These are phyloP conservation scores for Leptinotarsa texana DNA, from an alignment of 1,140 invertebrate species.

Conservation along the genomic window DNA sequence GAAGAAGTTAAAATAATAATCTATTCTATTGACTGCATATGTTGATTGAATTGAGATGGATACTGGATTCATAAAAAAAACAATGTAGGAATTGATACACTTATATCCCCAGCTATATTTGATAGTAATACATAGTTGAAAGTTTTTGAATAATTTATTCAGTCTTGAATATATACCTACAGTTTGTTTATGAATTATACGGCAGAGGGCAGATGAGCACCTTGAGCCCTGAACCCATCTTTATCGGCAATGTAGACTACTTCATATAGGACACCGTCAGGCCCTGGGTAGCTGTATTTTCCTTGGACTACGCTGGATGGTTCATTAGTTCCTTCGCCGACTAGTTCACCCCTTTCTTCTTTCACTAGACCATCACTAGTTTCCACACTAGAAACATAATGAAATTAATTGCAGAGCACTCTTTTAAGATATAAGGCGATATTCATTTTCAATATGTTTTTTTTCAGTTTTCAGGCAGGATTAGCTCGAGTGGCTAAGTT, in stretches of 20 bases:
- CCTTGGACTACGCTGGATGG: conserved; percentile 63
- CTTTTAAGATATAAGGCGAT: neutral
- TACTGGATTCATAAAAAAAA: too few species aligned
- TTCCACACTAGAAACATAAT: conserved; percentile 6
- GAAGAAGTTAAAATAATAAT: too few species aligned
- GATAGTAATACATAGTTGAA: too few species aligned
- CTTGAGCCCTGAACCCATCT: conserved; percentile 48
- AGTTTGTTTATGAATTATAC: neutral
- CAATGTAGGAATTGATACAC: too few species aligned
- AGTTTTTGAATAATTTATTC: too few species aligned
- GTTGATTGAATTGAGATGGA: too few species aligned
- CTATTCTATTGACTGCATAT: too few species aligned
- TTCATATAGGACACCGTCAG: conserved; percentile 65
- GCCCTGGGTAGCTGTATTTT: conserved; percentile 65
- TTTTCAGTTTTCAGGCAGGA: too few species aligned
- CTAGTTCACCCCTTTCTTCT: conserved; percentile 69
- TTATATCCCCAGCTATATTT: too few species aligned
- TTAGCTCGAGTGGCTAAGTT: too few species aligned
- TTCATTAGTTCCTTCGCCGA: conserved; percentile 64
- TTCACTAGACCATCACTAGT: conserved; percentile 61
- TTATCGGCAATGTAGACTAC: conserved; percentile 66
- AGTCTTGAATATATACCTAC: too few species aligned
- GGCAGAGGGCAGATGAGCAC: conserved; percentile 32
- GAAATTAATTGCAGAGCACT: neutral
- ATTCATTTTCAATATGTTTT: too few species aligned